Evolutionary conservation across 2,888 invertebrate species (phyloP).

Genomic region (Drosophila rubida): DNA sequence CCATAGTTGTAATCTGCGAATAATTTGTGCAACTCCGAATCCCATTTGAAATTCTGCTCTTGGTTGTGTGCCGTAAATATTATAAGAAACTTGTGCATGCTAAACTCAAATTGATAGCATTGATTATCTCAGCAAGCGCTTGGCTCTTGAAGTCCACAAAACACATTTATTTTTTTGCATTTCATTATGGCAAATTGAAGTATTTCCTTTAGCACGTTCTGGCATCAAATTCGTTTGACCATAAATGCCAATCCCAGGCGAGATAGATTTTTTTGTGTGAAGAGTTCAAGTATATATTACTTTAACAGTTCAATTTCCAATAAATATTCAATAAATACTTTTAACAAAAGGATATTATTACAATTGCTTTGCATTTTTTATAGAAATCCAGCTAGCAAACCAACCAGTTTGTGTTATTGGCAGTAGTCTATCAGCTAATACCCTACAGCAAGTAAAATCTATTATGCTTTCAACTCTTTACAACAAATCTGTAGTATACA

Average conservation of each 20-base stretch:
- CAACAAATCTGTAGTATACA: background rate
- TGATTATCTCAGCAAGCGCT: background rate
- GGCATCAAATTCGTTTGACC: background rate
- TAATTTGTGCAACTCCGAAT: constrained; percentile 9
- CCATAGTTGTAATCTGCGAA: constrained; percentile 14
- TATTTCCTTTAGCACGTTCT: background rate
- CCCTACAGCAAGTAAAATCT: background rate
- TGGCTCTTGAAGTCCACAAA: background rate
- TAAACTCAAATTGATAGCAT: background rate
- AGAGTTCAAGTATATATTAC: background rate
- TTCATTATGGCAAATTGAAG: background rate
- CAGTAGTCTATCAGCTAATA: background rate
- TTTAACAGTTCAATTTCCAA: constrained; percentile 4
- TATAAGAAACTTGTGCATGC: background rate
- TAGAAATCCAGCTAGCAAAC: too few relatives aligned
- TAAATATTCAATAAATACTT: constrained; percentile 2
- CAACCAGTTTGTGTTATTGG: background rate
- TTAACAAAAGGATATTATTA: background rate
- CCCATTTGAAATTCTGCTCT: background rate
- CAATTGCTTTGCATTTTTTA: background rate
- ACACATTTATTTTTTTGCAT: background rate
- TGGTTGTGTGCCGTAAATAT: background rate
- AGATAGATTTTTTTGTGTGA: background rate
- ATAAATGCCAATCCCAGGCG: background rate
- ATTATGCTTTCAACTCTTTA: too few relatives aligned